phyloP scores from a whole-genome alignment of 2,888 invertebrate species.

The Ennomos quercinarius region DNA sequence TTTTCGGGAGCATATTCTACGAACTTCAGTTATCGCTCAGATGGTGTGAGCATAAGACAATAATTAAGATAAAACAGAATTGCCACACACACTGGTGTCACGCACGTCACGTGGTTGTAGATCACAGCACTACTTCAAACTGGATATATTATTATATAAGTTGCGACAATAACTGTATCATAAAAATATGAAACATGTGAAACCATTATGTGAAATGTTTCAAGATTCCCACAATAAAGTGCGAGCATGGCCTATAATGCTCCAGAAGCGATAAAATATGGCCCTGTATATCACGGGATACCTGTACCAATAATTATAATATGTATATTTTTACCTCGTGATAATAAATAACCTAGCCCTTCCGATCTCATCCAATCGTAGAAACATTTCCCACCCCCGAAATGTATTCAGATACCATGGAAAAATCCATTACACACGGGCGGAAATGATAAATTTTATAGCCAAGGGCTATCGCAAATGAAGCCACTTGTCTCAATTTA shows the following conservation, averaged over 20 bases:
- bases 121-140: conserved; percentile 1
- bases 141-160: background rate
- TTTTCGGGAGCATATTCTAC: conserved; percentile 44
- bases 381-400: conserved; percentile 40
- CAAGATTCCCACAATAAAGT: conserved; percentile 19
- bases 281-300: conserved; percentile 30
- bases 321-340: conserved; percentile 36
- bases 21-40: conserved; percentile 43
- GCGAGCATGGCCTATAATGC: conserved; percentile 16
- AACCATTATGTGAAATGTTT: conserved; percentile 17
- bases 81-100: conserved; percentile 13
- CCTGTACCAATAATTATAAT: conserved; percentile 16
- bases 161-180: conserved; percentile 1
- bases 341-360: conserved; percentile 38
- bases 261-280: conserved; percentile 19
- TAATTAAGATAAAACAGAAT: conserved; percentile 30
- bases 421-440: conserved; percentile 56
- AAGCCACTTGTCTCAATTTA: conserved; percentile 62
- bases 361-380: conserved; percentile 36
- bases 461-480: conserved; percentile 54
- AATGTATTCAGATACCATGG: conserved; percentile 40
- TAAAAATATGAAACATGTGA: conserved; percentile 16
- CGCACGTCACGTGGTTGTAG: conserved; percentile 14
- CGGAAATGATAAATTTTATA: conserved; percentile 57
- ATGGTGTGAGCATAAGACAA: conserved; percentile 34